These are phyloP conservation scores for Reinhardtius hippoglossoides DNA, from an alignment of 2,113 vertebrate species.

Conservation along the genomic window DNA sequence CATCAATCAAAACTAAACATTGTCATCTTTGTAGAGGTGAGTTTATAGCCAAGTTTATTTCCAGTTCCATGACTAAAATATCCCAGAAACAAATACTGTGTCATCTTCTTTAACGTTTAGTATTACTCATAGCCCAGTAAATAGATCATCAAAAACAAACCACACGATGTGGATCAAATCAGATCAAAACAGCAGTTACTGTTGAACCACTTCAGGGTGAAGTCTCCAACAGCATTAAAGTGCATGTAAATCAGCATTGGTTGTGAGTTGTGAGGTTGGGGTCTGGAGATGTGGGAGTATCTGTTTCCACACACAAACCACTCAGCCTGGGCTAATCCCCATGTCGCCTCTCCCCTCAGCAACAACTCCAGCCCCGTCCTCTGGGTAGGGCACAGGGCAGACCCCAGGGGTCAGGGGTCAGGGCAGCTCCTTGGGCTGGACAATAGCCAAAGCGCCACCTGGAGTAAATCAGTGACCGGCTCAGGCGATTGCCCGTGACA, in stretches of 20 bases:
- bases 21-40: background rate
- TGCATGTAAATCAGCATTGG: slow-evolving; percentile 35
- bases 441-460: slow-evolving; percentile 82
- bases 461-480: slow-evolving; percentile 80
- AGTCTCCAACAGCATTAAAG: slow-evolving; percentile 16
- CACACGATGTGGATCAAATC: background rate
- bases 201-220: background rate
- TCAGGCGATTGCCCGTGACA: slow-evolving; percentile 77
- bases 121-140: background rate
- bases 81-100: background rate
- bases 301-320: slow-evolving; percentile 68
- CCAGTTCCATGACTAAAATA: slow-evolving; percentile 2
- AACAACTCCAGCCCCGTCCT: slow-evolving; percentile 68
- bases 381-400: slow-evolving; percentile 66
- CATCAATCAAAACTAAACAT: background rate
- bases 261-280: slow-evolving; percentile 33
- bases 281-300: slow-evolving; percentile 52
- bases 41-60: background rate
- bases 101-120: background rate
- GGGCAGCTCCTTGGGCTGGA: slow-evolving; percentile 76
- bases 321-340: slow-evolving; percentile 66
- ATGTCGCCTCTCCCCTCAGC: slow-evolving; percentile 67
- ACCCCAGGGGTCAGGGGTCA: slow-evolving; percentile 73
- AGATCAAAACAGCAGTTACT: background rate
- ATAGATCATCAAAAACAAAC: slow-evolving; percentile 14